These are phyloP conservation scores for Dinomys branickii DNA, from an alignment of 2,113 vertebrate species.

Conservation along the genomic window DNA sequence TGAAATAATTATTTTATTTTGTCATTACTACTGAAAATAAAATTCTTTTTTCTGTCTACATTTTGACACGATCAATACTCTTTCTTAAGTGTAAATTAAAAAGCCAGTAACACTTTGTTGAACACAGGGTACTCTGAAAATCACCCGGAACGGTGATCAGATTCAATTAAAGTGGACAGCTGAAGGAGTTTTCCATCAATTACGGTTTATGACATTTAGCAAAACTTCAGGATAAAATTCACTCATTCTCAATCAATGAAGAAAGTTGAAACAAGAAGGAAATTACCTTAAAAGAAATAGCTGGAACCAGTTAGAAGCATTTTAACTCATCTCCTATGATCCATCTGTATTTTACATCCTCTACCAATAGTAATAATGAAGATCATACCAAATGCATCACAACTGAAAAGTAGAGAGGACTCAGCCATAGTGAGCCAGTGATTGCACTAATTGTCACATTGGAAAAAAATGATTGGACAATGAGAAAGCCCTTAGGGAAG, in stretches of 20 bases:
- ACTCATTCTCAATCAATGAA: neutral
- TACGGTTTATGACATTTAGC: neutral
- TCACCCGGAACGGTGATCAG: neutral
- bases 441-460: neutral
- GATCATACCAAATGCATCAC: neutral
- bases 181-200: neutral
- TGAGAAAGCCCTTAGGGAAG: neutral
- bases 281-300: neutral
- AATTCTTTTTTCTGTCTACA: neutral
- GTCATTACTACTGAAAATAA: neutral
- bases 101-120: neutral
- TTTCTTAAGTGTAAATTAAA: neutral
- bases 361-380: neutral
- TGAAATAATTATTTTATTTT: neutral
- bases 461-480: neutral
- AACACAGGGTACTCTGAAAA: neutral
- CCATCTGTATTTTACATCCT: accelerated
- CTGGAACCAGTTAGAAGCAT: neutral
- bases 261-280: neutral
- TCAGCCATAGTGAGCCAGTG: neutral
- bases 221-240: neutral
- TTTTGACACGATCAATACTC: neutral
- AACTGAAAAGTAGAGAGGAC: neutral
- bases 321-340: neutral
- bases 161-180: neutral